Evolutionary conservation across 1,140 invertebrate genomes (phyloP).

Genomic region (Aplysia californica): DNA sequence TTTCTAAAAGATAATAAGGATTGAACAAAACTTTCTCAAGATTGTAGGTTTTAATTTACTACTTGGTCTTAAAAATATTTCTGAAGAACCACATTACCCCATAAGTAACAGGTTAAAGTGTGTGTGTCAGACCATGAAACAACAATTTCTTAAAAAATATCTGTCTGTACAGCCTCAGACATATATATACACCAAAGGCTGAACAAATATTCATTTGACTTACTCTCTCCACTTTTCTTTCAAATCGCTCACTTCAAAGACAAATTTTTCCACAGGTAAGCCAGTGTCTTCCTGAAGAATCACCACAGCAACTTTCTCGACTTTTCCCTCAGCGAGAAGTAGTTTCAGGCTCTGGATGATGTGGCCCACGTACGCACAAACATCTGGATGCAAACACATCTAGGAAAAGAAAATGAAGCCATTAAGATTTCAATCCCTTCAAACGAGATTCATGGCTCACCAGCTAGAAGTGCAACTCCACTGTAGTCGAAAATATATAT

Average conservation of each 20-base stretch:
- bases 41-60: no score
- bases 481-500: no score
- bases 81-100: no score
- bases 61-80: no score
- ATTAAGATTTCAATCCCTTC: neutral
- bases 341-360: slow-evolving; percentile 43
- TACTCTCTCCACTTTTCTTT: slow-evolving; percentile 19
- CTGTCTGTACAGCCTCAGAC: neutral
- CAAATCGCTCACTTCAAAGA: slow-evolving; percentile 49
- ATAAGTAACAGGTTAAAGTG: no score
- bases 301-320: slow-evolving; percentile 51
- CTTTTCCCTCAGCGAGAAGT: slow-evolving; percentile 38
- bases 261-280: slow-evolving; percentile 53
- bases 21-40: no score
- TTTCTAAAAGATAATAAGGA: no score
- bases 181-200: slow-evolving; percentile 27
- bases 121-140: no score
- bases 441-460: no score
- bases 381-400: slow-evolving; percentile 61
- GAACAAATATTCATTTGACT: neutral
- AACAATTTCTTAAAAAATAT: no score
- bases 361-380: slow-evolving; percentile 47
- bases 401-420: slow-evolving; percentile 12
- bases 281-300: slow-evolving; percentile 36
- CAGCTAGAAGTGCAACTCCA: no score